These are phyloP conservation scores for Blomia tropicalis DNA, from an alignment of 2,888 invertebrate genomes.

Conservation along the genomic window DNA sequence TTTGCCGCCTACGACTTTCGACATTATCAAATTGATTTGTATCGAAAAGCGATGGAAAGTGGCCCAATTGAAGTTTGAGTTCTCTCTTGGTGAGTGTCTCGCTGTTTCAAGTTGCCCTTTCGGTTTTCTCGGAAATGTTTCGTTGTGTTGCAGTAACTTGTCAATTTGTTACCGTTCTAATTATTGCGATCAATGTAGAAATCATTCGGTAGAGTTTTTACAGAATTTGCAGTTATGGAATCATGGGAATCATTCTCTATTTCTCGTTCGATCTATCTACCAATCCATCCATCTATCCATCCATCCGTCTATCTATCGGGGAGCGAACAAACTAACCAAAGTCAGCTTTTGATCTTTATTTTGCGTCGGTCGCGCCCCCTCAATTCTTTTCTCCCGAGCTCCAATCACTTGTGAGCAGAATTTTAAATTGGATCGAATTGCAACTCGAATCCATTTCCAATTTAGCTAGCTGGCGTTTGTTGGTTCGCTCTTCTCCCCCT, in stretches of 20 bases:
- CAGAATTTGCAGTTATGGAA: too few relatives aligned
- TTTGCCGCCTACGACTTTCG: too few relatives aligned
- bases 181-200: not conserved
- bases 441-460: conserved; percentile 8
- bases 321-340: too few relatives aligned
- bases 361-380: too few relatives aligned
- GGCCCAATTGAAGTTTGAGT: not conserved
- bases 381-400: too few relatives aligned
- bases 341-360: not conserved
- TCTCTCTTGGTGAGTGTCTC: not conserved
- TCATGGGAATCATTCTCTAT: too few relatives aligned
- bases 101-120: not conserved
- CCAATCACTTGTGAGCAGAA: conserved; percentile 9
- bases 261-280: too few relatives aligned
- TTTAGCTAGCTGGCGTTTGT: not conserved
- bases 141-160: too few relatives aligned
- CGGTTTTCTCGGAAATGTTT: not conserved
- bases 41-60: not conserved
- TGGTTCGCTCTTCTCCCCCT: not conserved
- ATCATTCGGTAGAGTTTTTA: not conserved
- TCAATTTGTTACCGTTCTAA: not conserved
- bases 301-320: too few relatives aligned
- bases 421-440: conserved; percentile 12
- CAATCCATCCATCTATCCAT: too few relatives aligned
- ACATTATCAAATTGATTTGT: not conserved